These are phyloP conservation scores for Vultur gryphus DNA, from an alignment of 2,797 vertebrate genomes.

Conservation along the genomic window DNA sequence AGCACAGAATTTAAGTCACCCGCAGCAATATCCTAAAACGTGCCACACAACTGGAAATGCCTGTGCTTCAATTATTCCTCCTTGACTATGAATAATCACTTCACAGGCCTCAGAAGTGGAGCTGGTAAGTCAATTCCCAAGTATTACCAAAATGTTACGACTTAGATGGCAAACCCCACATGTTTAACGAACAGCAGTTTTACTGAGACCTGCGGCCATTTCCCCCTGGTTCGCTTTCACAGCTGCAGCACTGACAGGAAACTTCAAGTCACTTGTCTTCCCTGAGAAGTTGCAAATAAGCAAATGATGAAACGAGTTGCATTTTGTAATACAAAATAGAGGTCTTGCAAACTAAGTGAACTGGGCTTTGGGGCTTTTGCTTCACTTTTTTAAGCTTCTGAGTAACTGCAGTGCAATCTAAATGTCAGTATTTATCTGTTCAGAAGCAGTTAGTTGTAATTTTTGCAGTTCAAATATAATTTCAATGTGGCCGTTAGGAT, in stretches of 20 bases:
- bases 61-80: not conserved
- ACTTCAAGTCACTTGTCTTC: not conserved
- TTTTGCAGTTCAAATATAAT: not conserved
- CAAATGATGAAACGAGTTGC: not conserved
- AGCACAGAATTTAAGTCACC: not conserved
- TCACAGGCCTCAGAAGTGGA: not conserved
- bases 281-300: slow-evolving; percentile 10
- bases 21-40: not conserved
- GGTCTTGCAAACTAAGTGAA: not conserved
- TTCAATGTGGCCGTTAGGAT: not conserved
- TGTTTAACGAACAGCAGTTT: not conserved
- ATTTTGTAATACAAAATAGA: slow-evolving; percentile 7
- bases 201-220: not conserved
- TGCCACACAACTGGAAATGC: not conserved
- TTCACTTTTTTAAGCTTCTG: not conserved
- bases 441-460: not conserved
- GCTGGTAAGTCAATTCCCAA: not conserved
- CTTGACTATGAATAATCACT: not conserved
- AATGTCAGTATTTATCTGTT: not conserved
- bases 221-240: not conserved
- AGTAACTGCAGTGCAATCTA: not conserved
- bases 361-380: not conserved
- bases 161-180: not conserved
- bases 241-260: slow-evolving; percentile 31
- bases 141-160: not conserved